Percentiles rank a stretch among this genome's conserved stretches.
Evolutionary conservation across 2,797 vertebrate species (phyloP).

Genomic region (Gymnothorax javanicus): DNA sequence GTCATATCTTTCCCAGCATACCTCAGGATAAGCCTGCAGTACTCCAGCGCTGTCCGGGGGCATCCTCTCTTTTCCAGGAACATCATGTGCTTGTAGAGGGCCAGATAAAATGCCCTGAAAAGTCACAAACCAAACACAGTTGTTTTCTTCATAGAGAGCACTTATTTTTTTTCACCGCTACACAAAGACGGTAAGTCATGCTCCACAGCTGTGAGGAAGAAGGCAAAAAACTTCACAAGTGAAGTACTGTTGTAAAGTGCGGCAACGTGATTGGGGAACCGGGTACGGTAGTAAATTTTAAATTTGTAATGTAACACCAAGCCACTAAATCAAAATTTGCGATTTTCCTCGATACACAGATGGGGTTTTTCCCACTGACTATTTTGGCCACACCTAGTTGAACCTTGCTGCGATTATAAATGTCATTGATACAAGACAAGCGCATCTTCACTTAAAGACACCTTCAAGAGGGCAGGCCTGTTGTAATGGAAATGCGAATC

Average conservation of each 20-base stretch:
- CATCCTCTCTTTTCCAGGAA: constrained; percentile 96
- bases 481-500: no score
- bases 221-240: background rate
- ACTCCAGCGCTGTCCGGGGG: constrained; percentile 91
- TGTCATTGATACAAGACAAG: no score
- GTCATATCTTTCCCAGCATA: constrained; percentile 48
- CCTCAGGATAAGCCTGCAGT: constrained; percentile 95
- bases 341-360: no score
- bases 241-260: background rate
- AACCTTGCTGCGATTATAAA: no score
- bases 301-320: background rate
- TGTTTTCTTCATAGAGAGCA: no score
- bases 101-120: constrained; percentile 89
- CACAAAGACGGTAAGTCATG: background rate
- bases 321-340: no score
- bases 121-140: background rate
- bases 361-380: no score
- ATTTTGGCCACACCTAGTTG: no score
- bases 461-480: no score
- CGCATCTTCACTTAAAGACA: no score
- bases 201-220: background rate
- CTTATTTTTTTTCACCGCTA: background rate
- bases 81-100: constrained; percentile 94
- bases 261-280: background rate
- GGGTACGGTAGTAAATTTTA: background rate